A percentile compares a stretch with the other conserved stretches of the same genome.
Conservation (phyloP, 2,888 invertebrate species). For the Cephus rjabovi region DNA sequence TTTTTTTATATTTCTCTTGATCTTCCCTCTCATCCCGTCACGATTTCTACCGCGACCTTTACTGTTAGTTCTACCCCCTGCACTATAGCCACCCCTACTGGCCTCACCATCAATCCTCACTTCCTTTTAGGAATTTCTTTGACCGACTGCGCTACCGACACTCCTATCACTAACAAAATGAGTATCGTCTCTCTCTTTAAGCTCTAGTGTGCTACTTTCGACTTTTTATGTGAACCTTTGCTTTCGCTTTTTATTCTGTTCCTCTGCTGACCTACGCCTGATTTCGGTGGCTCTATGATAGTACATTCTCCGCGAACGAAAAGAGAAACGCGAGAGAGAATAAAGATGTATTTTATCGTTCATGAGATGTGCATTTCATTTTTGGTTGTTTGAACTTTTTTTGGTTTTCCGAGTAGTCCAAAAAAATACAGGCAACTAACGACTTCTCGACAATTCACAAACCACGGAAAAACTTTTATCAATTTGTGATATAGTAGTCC, state of each 20-base stretch:
- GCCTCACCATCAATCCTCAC: not conserved
- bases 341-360: not conserved
- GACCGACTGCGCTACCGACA: not conserved
- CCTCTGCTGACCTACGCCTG: not conserved
- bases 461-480: not conserved
- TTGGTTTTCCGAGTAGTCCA: not conserved
- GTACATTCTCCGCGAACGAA: not conserved
- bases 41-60: not conserved
- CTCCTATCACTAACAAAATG: not conserved
- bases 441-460: not conserved
- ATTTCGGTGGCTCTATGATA: not conserved
- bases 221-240: not conserved
- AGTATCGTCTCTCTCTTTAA: not conserved
- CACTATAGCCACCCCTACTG: not conserved
- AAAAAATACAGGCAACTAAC: not conserved
- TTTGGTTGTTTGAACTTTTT: not conserved
- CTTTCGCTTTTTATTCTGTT: not conserved
- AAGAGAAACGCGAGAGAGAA: not conserved
- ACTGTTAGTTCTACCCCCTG: not conserved
- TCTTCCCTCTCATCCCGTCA: not conserved
- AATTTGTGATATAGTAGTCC: not conserved
- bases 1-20: not conserved
- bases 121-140: not conserved
- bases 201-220: too few species aligned
- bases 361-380: not conserved